phyloP scores from a whole-genome alignment of 2,113 vertebrate genomes.

The Ariopsis seemanni region DNA sequence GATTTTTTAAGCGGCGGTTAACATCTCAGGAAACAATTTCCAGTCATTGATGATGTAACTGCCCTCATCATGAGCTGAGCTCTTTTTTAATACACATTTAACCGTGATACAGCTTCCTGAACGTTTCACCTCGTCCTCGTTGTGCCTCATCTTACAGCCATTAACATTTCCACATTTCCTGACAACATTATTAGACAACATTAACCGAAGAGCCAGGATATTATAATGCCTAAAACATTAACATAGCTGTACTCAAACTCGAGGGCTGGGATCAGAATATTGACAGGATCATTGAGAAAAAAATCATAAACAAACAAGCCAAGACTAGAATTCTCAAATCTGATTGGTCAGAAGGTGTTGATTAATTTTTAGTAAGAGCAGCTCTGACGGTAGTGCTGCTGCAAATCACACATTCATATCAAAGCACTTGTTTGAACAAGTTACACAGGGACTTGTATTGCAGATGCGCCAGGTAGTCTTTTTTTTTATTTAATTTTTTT shows the following conservation, averaged over 20 bases:
- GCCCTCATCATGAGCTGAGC: conserved; percentile 2
- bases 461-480: too few relatives aligned
- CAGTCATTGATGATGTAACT: conserved; percentile 4
- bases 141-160: neutral
- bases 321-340: neutral
- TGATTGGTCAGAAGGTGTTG: neutral
- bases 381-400: too few relatives aligned
- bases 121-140: neutral
- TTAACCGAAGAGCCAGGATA: neutral
- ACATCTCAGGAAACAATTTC: neutral
- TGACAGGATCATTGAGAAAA: neutral
- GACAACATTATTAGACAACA: too few relatives aligned
- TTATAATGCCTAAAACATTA: neutral
- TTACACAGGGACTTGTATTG: too few relatives aligned
- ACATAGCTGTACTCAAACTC: neutral
- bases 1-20: conserved; percentile 23
- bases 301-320: neutral
- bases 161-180: neutral
- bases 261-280: neutral
- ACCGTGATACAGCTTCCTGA: neutral
- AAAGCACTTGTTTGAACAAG: too few relatives aligned
- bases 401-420: too few relatives aligned
- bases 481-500: too few relatives aligned
- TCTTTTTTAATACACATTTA: neutral
- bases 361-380: too few relatives aligned